Evolutionary conservation across 2,797 vertebrate genomes (phyloP), one percentile per base, ranked within the genome.

Genomic region (Buceros bicornis): DNA sequence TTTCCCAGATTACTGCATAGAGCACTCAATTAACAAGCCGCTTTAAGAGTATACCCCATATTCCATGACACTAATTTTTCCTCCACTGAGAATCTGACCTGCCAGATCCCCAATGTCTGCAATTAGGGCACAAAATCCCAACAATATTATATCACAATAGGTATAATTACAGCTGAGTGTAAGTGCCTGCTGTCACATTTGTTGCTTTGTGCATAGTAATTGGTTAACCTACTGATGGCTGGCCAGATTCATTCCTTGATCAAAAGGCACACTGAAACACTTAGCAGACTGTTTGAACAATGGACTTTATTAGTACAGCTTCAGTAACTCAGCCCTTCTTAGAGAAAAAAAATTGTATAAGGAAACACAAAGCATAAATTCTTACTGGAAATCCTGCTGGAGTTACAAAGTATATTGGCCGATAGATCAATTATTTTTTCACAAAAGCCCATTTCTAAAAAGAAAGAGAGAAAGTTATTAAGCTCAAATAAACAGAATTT

Each of bases 131-230:
- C 65, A 61, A 74, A 90, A 94, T 88, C 79, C 93, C 85, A 83
- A 20, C n/a, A 54, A 7, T 66, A 51, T 70, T 82, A 22, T 11
- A 53, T 54, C 85, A 65, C 87, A 82, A 81, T 10, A 40, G 62
- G 76, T 76, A 19, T 45, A 70, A 81, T 91, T 89, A 43, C 79
- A 81, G 89, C 82, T 61, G 65, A 71, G 65, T 37, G 31, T 18
- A 61, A 74, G 48, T 81, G 87, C 65, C 87, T 92, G 76, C 89
- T 95, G 89, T 47, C 69, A 37, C 43, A 16, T n/a, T 50, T 90
- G 40, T 57, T 89, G 57, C 79, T 85, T 83, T 88, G 89, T 86
- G 76, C 82, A 47, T 74, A 42, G 67, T 90, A 88, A 94, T 90
- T 93, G 73, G 50, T 89, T 94, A 78, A 82, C 45, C 45, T 67